Base-by-base conservation (phyloP, 2,797 vertebrate genomes). In the Acrocephalus scirpaceus region DNA sequence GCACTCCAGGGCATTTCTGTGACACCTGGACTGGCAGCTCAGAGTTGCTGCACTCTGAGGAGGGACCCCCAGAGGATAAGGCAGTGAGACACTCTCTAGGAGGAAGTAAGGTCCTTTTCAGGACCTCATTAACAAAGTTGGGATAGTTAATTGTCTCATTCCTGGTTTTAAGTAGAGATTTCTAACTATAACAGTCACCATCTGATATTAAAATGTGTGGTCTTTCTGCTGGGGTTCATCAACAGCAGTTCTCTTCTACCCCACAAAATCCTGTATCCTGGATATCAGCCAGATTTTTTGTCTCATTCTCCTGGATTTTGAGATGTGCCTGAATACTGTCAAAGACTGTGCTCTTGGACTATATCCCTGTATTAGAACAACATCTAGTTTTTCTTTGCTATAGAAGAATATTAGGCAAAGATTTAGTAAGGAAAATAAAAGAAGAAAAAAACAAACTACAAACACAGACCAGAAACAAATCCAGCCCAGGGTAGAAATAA, bases 201-300 rank as follows among this genome's bases (percentile, higher is more conserved):
- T 22, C 42, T 64, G 45, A 51, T 57, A 32, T 9, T 65, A n/a
- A 72, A 69, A 75, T 34, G 5, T 10, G 48, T 74, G 13, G 22
- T 76, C 5, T 64, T 2, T 45, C 27, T 57, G 9, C 25, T 29
- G 10, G 22, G 23, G 14, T 85, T 93, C 11, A n/a, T 82, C 25
- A 91, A 78, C 11, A 42, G 5, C 93, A 26, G 81, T 47, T 54
- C 29, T 18, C 3, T 72, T 47, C 40, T 47, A 60, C 8, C 13
- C 10, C 25, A 22, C n/a, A 76, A 65, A 81, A 61, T 42, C 12
- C 7, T 40, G 5, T 40, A 47, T 64, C 27, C 30, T 91, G 50
- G 42, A 70, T 50, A 72, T 87, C 38, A 92, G 38, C 53, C 73
- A 88, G 88, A 69, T 88, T 94, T 94, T 85, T 93, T 51, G 9